These are phyloP conservation scores for Acrossocheilus wenchowensis DNA, from an alignment of 2,797 vertebrate genomes.

Conservation along the genomic window DNA sequence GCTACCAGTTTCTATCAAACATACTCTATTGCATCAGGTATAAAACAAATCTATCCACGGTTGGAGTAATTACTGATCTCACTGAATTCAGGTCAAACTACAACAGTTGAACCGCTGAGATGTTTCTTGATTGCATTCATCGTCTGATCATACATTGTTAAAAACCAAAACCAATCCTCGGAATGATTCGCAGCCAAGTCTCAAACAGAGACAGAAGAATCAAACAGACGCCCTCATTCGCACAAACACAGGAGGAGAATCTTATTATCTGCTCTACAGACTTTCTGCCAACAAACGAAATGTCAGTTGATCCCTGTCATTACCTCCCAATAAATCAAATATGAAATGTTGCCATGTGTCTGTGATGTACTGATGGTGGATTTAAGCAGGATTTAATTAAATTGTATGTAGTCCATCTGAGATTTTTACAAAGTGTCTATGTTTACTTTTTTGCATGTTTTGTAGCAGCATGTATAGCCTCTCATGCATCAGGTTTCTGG, in stretches of 20 bases:
- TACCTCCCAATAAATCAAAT: slow-evolving; percentile 59
- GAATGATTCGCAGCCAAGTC: slow-evolving; percentile 51
- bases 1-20: slow-evolving; percentile 45
- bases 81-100: slow-evolving; percentile 52
- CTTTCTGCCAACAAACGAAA: slow-evolving; percentile 58
- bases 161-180: slow-evolving; percentile 50
- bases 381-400: slow-evolving; percentile 46
- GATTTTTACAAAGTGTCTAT: slow-evolving; percentile 72
- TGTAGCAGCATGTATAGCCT: slow-evolving; percentile 73
- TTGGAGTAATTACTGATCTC: slow-evolving; percentile 44
- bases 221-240: slow-evolving; percentile 56
- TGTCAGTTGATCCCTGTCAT: slow-evolving; percentile 62
- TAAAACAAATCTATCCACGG: slow-evolving; percentile 45
- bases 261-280: slow-evolving; percentile 52
- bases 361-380: slow-evolving; percentile 47
- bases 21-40: slow-evolving; percentile 46
- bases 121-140: slow-evolving; percentile 53
- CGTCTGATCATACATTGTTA: slow-evolving; percentile 53
- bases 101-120: slow-evolving; percentile 45
- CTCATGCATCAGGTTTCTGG: slow-evolving; percentile 76
- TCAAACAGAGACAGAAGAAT: slow-evolving; percentile 53
- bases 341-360: slow-evolving; percentile 47
- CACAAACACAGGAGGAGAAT: slow-evolving; percentile 42
- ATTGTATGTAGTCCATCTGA: slow-evolving; percentile 69
- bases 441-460: slow-evolving; percentile 75